Conservation (phyloP, 2,113 vertebrate species). For the Corythoichthys haematopterus region DNA sequence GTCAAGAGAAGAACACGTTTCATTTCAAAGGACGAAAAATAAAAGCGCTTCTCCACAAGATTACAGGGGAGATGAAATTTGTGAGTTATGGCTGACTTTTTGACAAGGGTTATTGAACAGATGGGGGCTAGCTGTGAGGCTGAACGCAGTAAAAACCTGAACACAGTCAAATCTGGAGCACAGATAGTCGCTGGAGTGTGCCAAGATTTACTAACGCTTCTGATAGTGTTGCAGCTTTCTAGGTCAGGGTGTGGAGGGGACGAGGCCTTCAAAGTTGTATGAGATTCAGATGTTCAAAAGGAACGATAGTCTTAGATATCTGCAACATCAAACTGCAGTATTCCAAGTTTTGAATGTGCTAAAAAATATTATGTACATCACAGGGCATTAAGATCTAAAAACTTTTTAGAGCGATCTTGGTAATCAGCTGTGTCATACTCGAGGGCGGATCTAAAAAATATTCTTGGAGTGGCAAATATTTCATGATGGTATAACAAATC, state of each 20-base stretch:
- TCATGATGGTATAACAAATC: too few species aligned
- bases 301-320: neutral
- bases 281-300: conserved; percentile 1
- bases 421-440: too few species aligned
- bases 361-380: neutral
- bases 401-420: too few species aligned
- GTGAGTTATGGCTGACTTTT: conserved; percentile 51
- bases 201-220: conserved; percentile 19
- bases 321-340: neutral
- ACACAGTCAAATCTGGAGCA: conserved; percentile 39
- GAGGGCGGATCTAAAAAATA: too few species aligned
- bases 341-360: neutral
- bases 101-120: conserved; percentile 54
- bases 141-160: conserved; percentile 26
- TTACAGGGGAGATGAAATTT: conserved; percentile 42
- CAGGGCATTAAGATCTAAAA: too few species aligned
- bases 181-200: conserved; percentile 50
- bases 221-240: conserved; percentile 16
- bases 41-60: conserved; percentile 28
- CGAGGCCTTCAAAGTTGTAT: neutral
- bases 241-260: neutral
- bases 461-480: too few species aligned
- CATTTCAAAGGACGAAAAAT: conserved; percentile 19
- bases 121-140: conserved; percentile 42
- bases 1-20: neutral